Evolutionary conservation across 2,888 invertebrate genomes (phyloP), one percentile per base, ranked within the genome.

Genomic region (Chelonus formosanus): DNA sequence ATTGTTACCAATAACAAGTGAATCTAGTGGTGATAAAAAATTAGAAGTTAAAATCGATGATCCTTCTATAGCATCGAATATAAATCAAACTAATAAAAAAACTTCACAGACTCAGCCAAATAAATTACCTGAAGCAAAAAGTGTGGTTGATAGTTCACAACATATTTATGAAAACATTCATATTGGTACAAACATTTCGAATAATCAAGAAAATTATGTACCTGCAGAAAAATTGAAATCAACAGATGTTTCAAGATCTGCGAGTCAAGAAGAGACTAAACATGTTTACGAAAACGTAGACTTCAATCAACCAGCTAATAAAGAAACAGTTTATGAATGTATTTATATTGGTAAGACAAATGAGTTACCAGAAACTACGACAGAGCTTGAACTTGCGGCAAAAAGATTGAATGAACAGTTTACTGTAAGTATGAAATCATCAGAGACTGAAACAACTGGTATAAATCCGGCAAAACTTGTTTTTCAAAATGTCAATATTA

Each of bases 161-260:
- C 76, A 76, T 67, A 76, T 76, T 8, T 79, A 80, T 64, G 79
- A 80, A 67, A 80, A 80, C 69, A 75, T 79, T 8, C 73, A 75
- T 50, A 74, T 79, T 53, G 76, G 74, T 6, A 71, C 72, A n/a
- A 76, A 77, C 63, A 73, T 74, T 64, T 74, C 74, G 6, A 76
- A 72, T 34, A 62, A 71, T 47, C 71, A 70, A 43, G 72, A 75
- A 43, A 67, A 70, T 47, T 67, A 68, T 36, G n/a, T 58, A 4
- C 35, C 67, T 3, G 35, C 64, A 4, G 71, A 68, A 50, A 68
- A 67, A 68, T 45, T 10, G 32, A 71, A 50, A 31, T 66, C 56
- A 35, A 50, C 31, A 31, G 50, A 52, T 34, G 3, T 53, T 31
- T 63, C 56, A 53, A 61, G 56, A 65, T 45, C 67, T 5, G 47